Conservation (phyloP, 2,797 vertebrate species). For the Rhinogobio ventralis region DNA sequence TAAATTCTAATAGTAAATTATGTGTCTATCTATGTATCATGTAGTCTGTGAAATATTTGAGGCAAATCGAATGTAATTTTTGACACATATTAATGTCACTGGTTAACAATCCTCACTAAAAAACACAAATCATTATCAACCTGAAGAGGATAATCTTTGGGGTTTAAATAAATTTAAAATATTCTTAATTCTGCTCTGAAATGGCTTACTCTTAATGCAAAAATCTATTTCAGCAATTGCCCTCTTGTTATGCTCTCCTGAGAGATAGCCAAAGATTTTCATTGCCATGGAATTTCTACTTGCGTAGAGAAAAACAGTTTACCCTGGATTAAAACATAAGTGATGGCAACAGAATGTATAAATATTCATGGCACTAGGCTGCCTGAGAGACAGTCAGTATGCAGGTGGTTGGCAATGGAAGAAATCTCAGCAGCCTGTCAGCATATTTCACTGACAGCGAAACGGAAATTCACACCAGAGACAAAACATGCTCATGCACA, state of each 20-base stretch:
- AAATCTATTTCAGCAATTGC: constrained; percentile 42
- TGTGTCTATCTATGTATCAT: background rate
- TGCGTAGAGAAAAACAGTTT: constrained; percentile 65
- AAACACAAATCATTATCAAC: constrained; percentile 37
- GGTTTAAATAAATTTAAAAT: background rate
- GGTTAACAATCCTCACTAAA: constrained; percentile 1
- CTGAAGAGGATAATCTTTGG: background rate
- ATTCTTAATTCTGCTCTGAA: background rate
- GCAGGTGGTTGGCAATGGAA: constrained; percentile 67
- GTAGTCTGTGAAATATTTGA: constrained; percentile 8
- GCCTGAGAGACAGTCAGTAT: constrained; percentile 61
- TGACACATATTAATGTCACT: background rate
- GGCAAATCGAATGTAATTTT: background rate
- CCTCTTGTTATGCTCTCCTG: constrained; percentile 53
- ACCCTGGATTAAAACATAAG: constrained; percentile 62
- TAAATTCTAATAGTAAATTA: constrained; percentile 11
- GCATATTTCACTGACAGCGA: constrained; percentile 65
- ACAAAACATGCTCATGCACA: constrained; percentile 50
- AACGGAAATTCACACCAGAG: constrained; percentile 49
- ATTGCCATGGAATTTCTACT: constrained; percentile 64
- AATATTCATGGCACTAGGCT: constrained; percentile 69
- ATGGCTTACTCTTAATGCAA: constrained; percentile 4
- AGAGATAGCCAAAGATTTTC: constrained; percentile 62
- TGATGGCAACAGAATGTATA: constrained; percentile 71
- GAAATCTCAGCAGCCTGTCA: constrained; percentile 75